A percentile compares a stretch with the other conserved stretches of the same genome.
Evolutionary conservation across 2,113 vertebrate species (phyloP).

Genomic region (Poecilia latipinna): DNA sequence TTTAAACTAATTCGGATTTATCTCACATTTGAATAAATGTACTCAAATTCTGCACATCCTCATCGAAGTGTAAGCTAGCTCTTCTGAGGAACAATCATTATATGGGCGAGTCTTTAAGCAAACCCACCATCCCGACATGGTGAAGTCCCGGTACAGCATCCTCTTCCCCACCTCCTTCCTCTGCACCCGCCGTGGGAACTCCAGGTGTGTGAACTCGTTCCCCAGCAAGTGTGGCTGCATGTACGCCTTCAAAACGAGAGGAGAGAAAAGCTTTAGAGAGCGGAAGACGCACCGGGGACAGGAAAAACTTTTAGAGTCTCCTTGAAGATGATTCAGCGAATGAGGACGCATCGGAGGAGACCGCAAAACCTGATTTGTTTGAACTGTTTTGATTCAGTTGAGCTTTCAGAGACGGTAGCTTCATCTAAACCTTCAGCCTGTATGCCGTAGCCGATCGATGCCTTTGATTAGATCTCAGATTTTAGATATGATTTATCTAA

Average conservation of each 20-base stretch:
- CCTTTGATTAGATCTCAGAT: too few relatives aligned
- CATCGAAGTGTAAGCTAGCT: not conserved
- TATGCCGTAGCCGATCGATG: too few relatives aligned
- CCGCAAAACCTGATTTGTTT: too few relatives aligned
- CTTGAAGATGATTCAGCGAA: not conserved
- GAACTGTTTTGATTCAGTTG: too few relatives aligned
- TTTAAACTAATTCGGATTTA: too few relatives aligned
- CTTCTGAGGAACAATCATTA: not conserved
- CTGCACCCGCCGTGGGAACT: slow-evolving; percentile 96
- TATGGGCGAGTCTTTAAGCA: slow-evolving; percentile 41
- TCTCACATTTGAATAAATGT: not conserved
- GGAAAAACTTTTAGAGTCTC: slow-evolving; percentile 60
- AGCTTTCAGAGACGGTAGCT: too few relatives aligned
- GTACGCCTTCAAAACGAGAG: slow-evolving; percentile 83
- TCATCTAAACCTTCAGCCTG: too few relatives aligned
- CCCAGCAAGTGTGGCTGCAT: slow-evolving; percentile 97
- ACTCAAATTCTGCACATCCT: not conserved
- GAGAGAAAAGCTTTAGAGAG: slow-evolving; percentile 11
- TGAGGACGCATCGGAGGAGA: not conserved
- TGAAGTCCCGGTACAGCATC: slow-evolving; percentile 97
- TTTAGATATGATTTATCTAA: too few relatives aligned
- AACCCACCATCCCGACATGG: slow-evolving; percentile 97
- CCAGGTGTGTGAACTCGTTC: slow-evolving; percentile 97
- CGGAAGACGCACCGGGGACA: slow-evolving; percentile 35
- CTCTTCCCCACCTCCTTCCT: slow-evolving; percentile 96